Percentiles rank a stretch among this genome's conserved stretches.
Conservation (phyloP, 2,113 vertebrate species). For the Leucoraja erinaceus region DNA sequence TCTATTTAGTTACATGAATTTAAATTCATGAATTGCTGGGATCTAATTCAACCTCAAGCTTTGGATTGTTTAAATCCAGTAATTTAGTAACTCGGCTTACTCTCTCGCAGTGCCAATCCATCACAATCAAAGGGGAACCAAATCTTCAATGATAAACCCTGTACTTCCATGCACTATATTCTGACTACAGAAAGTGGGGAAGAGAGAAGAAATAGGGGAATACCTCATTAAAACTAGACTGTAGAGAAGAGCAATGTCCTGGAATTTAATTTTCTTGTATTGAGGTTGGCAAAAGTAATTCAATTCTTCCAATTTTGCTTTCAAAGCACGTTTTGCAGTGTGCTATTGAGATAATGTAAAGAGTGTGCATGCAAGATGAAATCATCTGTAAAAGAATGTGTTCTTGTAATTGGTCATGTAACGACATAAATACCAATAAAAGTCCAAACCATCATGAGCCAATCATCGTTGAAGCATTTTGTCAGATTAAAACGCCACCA, state of each 20-base stretch:
- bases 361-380: neutral
- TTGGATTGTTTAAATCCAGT: too few relatives aligned
- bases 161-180: neutral
- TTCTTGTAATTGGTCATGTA: too few relatives aligned
- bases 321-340: neutral
- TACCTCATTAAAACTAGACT: neutral
- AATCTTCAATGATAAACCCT: neutral
- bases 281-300: neutral
- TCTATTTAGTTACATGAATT: too few relatives aligned
- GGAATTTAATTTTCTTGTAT: neutral
- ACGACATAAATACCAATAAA: neutral
- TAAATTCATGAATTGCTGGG: too few relatives aligned
- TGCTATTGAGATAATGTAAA: neutral
- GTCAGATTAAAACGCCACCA: neutral
- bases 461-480: constrained; percentile 17
- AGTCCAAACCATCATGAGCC: too few relatives aligned
- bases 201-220: neutral
- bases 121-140: neutral
- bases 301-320: neutral
- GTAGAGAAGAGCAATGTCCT: neutral
- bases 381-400: neutral
- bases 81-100: too few relatives aligned
- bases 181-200: neutral
- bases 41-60: too few relatives aligned
- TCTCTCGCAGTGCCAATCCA: neutral